Evolutionary conservation across 2,888 invertebrate species (phyloP).

Genomic region (Schrankia costaestrigalis): DNA sequence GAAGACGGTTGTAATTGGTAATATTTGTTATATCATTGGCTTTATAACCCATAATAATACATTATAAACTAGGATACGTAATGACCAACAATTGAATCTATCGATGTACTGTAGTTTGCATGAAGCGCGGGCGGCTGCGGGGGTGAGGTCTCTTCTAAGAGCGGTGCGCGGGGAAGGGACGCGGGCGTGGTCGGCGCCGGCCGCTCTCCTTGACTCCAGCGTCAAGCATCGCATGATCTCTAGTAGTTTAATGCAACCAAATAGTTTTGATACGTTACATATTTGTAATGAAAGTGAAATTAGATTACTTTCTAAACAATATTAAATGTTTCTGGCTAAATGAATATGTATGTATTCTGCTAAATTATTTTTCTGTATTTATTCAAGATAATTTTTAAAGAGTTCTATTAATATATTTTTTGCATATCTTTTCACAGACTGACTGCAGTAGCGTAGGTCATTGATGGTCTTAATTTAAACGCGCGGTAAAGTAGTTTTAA

Average conservation of each 20-base stretch:
- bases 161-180: constrained; percentile 38
- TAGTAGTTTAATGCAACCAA: constrained; percentile 35
- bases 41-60: constrained; percentile 40
- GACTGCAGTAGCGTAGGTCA: too few species aligned
- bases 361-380: too few species aligned
- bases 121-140: constrained; percentile 44
- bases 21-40: constrained; percentile 40
- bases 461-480: too few species aligned
- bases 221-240: constrained; percentile 80
- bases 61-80: constrained; percentile 57
- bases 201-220: constrained; percentile 80
- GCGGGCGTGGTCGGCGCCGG: constrained; percentile 78
- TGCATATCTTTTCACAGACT: too few species aligned
- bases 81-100: constrained; percentile 58
- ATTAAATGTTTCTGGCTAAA: too few species aligned
- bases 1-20: constrained; percentile 37
- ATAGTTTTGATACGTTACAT: constrained; percentile 44
- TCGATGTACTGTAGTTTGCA: constrained; percentile 47
- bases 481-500: too few species aligned
- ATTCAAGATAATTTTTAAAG: too few species aligned
- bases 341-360: too few species aligned
- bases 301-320: too few species aligned
- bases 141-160: constrained; percentile 36
- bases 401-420: too few species aligned
- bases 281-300: constrained; percentile 6